Conservation (phyloP, 2,113 vertebrate species). For the Eulemur rufifrons region DNA sequence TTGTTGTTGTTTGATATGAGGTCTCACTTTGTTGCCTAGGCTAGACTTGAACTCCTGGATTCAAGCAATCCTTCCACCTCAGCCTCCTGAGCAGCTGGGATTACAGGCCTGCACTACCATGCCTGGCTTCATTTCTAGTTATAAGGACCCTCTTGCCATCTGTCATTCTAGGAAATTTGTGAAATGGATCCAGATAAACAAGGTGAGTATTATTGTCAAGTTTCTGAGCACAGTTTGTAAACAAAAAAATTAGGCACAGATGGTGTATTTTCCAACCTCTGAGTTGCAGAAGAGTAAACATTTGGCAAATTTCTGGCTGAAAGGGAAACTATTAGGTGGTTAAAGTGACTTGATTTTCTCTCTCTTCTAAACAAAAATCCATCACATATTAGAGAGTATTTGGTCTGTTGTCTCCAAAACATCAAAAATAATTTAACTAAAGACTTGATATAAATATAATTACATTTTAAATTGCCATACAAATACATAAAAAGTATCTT, state of each 20-base stretch:
- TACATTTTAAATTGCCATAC: slow-evolving; percentile 25
- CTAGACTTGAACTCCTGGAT: too few species aligned
- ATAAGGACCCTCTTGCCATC: slow-evolving; percentile 50
- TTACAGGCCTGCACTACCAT: too few species aligned
- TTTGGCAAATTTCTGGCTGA: background rate
- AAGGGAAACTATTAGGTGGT: background rate
- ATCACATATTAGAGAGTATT: background rate
- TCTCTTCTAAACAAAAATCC: slow-evolving; percentile 5
- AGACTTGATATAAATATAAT: background rate
- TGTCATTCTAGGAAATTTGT: slow-evolving; percentile 46
- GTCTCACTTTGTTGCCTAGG: too few species aligned
- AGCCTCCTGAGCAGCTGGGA: too few species aligned
- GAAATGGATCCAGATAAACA: slow-evolving; percentile 79
- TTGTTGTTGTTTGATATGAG: too few species aligned
- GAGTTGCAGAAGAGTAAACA: background rate
- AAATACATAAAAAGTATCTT: background rate
- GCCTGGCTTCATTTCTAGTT: slow-evolving; percentile 56
- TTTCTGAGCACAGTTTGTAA: slow-evolving; percentile 9
- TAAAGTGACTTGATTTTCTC: background rate
- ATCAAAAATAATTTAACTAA: slow-evolving; percentile 28
- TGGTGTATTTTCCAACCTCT: slow-evolving; percentile 28
- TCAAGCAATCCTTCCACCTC: too few species aligned
- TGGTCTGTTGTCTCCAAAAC: background rate
- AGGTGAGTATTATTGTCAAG: slow-evolving; percentile 71
- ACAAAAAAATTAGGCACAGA: background rate